Evolutionary conservation across 2,888 invertebrate genomes (phyloP), one percentile per base, ranked within the genome.

Genomic region (Hydrotaea diabolus): DNA sequence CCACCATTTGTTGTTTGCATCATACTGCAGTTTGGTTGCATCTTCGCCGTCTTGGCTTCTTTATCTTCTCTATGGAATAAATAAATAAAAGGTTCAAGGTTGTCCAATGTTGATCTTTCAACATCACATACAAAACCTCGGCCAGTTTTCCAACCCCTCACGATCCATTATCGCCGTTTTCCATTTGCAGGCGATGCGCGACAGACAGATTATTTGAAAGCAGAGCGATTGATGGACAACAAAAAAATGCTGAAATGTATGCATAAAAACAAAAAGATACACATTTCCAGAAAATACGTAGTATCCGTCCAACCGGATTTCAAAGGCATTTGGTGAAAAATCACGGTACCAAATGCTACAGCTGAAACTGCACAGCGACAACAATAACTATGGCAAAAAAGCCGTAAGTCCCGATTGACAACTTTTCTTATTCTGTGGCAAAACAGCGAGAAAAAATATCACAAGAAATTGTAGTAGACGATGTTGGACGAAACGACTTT

Each of bases 321-420:
- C 15, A 31, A 80, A 83, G 77, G 72, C 59, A 80, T 85, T 80
- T 66, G 78, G 76, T 69, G 69, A 74, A 85, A 85, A 85, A 83
- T 83, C 83, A 78, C 77, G 39, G 81, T 69, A 59, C 53, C 69
- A 69, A 66, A 36, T 21, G 21, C 36, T 13, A 59, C 80, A 21
- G 55, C 71, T 15, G 17, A 31, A 66, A 36, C 59, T 55, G 31
- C 69, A 71, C n/a, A 46, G 11, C 49, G 13, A 57, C 64, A 69
- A 64, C 76, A 80, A 80, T 62, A 80, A 39, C 73, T 39, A 80
- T 49, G 77, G 80, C 75, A 72, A 71, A 80, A 81, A 78, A 81
- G 81, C 78, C 78, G 77, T 78, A 80, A 83, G 83, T 86, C 86
- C 73, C 87, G 87, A 86, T 86, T 86, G 86, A 83, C 87, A 84